These are phyloP conservation scores for Chrysomela aeneicollis DNA, from an alignment of 2,888 invertebrate species.

Conservation along the genomic window DNA sequence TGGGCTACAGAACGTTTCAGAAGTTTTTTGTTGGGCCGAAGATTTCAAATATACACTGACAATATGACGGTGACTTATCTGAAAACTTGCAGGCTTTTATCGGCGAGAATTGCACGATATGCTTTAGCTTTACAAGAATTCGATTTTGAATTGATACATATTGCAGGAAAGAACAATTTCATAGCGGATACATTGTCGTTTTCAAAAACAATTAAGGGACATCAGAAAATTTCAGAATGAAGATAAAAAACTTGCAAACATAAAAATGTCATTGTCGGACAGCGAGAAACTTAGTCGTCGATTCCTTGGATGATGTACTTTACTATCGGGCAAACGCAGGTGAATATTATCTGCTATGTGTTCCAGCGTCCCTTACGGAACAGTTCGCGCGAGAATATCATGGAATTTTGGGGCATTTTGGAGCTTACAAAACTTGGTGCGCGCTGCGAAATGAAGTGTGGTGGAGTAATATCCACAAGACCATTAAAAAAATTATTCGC, in stretches of 20 bases:
- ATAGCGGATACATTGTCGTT: constrained; percentile 31
- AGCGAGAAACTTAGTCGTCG: too few relatives aligned
- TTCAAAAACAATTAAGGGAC: neutral
- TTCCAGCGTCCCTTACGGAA: neutral
- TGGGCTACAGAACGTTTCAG: constrained; percentile 32
- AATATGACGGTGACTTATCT: constrained; percentile 33
- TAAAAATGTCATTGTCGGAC: too few relatives aligned
- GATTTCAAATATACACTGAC: constrained; percentile 33
- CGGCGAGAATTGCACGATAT: constrained; percentile 34
- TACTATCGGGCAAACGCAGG: too few relatives aligned
- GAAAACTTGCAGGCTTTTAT: constrained; percentile 31
- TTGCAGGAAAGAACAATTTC: constrained; percentile 24
- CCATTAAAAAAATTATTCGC: constrained; percentile 18
- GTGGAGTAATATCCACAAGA: constrained; percentile 20
- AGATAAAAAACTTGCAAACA: too few relatives aligned
- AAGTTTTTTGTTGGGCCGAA: constrained; percentile 29
- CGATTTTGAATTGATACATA: constrained; percentile 28
- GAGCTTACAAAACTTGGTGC: constrained; percentile 22
- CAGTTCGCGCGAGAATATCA: constrained; percentile 15
- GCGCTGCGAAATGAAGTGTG: constrained; percentile 22
- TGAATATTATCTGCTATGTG: constrained; percentile 1
- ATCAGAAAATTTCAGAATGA: too few relatives aligned
- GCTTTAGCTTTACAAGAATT: constrained; percentile 37
- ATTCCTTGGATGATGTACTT: neutral
- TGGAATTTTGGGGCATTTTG: constrained; percentile 26